Conservation (phyloP, 1,140 invertebrate species). For the Rhyacophila brunnea region DNA sequence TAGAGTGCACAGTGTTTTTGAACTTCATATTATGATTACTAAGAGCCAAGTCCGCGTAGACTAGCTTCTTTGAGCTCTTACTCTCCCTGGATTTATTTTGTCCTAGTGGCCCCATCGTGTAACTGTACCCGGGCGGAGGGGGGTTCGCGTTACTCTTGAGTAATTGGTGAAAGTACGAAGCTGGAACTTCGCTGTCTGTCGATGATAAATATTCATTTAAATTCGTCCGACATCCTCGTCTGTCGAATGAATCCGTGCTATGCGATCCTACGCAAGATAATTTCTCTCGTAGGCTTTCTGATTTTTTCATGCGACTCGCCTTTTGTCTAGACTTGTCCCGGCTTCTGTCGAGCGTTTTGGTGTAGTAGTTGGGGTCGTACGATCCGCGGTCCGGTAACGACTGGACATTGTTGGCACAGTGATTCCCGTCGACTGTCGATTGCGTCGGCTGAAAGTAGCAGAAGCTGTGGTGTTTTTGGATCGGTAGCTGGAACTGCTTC, state of each 20-base stretch:
- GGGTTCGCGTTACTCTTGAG: conserved; percentile 49
- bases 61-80: conserved; percentile 49
- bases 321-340: conserved; percentile 49
- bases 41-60: conserved; percentile 55
- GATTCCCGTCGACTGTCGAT: conserved; percentile 35
- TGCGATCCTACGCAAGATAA: conserved; percentile 52
- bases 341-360: conserved; percentile 51
- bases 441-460: conserved; percentile 62
- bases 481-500: conserved; percentile 61
- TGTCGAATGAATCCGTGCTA: conserved; percentile 45
- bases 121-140: conserved; percentile 43
- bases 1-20: conserved; percentile 57
- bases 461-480: conserved; percentile 68
- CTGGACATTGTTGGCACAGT: conserved; percentile 46
- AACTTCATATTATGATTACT: conserved; percentile 57
- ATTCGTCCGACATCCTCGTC: conserved; percentile 52
- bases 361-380: conserved; percentile 47
- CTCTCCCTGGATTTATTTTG: conserved; percentile 38
- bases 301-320: conserved; percentile 48
- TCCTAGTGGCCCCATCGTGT: conserved; percentile 40
- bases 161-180: conserved; percentile 49
- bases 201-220: conserved; percentile 46
- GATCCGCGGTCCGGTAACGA: conserved; percentile 48
- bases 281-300: conserved; percentile 52
- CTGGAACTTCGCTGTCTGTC: conserved; percentile 24